Conservation (phyloP, 2,113 vertebrate genomes). For the Lanius collurio region DNA sequence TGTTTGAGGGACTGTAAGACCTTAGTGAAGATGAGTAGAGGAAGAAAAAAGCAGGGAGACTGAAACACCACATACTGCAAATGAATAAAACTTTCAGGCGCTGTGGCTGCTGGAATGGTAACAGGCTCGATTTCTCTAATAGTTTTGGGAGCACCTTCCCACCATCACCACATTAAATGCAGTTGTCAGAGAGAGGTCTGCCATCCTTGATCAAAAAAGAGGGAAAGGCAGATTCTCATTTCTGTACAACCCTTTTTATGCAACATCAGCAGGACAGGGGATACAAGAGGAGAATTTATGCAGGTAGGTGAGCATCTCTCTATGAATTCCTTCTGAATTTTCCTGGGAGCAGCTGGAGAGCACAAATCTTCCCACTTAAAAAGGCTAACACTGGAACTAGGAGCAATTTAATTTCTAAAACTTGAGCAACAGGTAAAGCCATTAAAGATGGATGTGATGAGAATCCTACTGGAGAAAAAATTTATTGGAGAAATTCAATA, state of each 20-base stretch:
- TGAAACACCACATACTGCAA: not conserved
- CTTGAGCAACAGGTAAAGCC: not conserved
- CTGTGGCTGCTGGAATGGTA: not conserved
- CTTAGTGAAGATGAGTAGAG: not conserved
- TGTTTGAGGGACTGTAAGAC: not conserved
- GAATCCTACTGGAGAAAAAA: not conserved
- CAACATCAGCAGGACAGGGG: not conserved
- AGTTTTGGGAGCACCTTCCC: not conserved
- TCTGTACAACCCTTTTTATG: not conserved
- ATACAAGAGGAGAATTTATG: fast-evolving
- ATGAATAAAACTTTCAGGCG: not conserved
- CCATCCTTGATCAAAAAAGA: not conserved
- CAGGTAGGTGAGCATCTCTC: not conserved
- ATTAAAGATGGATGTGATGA: not conserved
- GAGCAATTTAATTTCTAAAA: not conserved
- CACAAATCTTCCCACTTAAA: not conserved
- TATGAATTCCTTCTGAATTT: not conserved
- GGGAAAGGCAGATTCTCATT: not conserved
- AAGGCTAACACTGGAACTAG: not conserved
- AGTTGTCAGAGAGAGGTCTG: not conserved
- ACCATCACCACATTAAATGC: not conserved
- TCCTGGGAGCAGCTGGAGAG: not conserved
- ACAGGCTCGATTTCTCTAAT: not conserved
- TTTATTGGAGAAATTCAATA: not conserved
- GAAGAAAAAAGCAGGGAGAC: not conserved